Conservation (phyloP, 2,888 invertebrate species). For the Patella pellucida region DNA sequence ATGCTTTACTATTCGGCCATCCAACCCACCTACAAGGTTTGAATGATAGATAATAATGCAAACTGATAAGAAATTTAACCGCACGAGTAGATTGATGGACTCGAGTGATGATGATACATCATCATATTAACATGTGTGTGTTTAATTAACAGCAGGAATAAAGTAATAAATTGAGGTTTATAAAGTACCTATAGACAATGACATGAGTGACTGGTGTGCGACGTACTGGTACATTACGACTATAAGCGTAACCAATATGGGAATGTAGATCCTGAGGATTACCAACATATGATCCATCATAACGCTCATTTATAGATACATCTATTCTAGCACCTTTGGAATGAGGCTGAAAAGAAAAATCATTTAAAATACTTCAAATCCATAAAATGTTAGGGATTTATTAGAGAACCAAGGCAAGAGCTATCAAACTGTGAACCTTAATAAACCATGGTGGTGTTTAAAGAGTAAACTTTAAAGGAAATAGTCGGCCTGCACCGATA, state of each 20-base stretch:
- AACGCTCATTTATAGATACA: constrained; percentile 93
- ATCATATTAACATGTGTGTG: neutral
- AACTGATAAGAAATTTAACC: no score
- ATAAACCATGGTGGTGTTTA: no score
- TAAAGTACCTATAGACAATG: constrained; percentile 78
- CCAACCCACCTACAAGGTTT: no score
- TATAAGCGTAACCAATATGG: constrained; percentile 76
- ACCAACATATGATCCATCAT: constrained; percentile 95
- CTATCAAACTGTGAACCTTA: no score
- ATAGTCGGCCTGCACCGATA: no score
- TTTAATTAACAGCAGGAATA: neutral
- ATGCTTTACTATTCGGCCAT: no score
- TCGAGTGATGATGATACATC: neutral
- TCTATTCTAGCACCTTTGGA: constrained; percentile 85
- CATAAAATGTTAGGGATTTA: neutral
- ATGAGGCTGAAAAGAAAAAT: constrained; percentile 58
- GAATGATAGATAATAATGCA: no score
- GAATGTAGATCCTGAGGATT: constrained; percentile 77
- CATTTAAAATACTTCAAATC: neutral
- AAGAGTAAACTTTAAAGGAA: no score
- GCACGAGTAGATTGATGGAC: no score
- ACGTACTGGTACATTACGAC: constrained; percentile 80
- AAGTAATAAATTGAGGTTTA: neutral
- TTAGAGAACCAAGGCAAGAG: no score
- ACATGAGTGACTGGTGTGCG: constrained; percentile 84